Base-by-base conservation (phyloP, 2,113 vertebrate genomes). In the Scomber scombrus region DNA sequence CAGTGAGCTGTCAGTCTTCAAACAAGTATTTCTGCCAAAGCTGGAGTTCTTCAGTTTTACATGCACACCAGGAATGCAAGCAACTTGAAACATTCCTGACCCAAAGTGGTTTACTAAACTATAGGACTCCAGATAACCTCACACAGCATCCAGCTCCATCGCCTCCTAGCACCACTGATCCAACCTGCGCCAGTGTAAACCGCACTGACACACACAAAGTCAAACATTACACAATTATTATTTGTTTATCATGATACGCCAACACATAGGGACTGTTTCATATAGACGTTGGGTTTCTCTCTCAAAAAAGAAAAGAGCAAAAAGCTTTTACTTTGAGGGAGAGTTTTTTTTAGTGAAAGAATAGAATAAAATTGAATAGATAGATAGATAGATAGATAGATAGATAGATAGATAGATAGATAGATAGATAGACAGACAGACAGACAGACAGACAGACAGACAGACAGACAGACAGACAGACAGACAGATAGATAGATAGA, bases 151-250 rank as follows among this genome's bases (percentile, higher is more conserved):
- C 51, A 31, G 78, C 54, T 81, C 90, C 80, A 85, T 85, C 88
- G 9, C 82, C 78, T 85, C 85, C 82, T 67, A 23, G 80, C 82
- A 92, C 89, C 50, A 62, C 71, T 86, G 26, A 72, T 85, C 47
- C 73, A 66, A 3, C n/a, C 8, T 57, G 62, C 72, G 61, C 51
- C n/a, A 29, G 14, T 40, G 45, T 52, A 52, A 43, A 67, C 40
- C 65, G 5, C 23, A 77, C 47, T 75, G 70, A 65, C 45, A 61
- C 12, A 57, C 49, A 61, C 23, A 34, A 21, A 21, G 40, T 26
- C 57, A 62, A 75, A 54, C 63, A 63, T 50, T 5, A 21, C 12
- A 34, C 62, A 16, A 11, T 57, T 18, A 11, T 57, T 18, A 18
- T 13, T 18, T 49, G 0, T 29, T 40, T 50, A 45, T 9, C 31